These are phyloP conservation scores for Pipistrellus kuhlii DNA, from an alignment of 2,797 vertebrate genomes.

Conservation along the genomic window DNA sequence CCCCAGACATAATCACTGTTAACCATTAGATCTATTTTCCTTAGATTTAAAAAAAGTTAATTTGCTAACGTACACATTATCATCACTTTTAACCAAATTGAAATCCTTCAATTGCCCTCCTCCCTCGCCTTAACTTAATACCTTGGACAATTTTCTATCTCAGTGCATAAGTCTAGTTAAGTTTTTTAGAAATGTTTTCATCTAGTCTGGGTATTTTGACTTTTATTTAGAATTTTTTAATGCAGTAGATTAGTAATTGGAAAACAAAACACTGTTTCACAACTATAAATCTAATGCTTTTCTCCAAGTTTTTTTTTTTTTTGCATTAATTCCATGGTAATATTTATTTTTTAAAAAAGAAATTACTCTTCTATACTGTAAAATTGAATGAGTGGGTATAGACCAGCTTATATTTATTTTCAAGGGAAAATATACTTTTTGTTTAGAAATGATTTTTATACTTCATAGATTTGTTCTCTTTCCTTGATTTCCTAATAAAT, in stretches of 20 bases:
- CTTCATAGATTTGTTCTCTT: not conserved
- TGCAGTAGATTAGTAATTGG: not conserved
- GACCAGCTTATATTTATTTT: not conserved
- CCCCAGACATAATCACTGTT: not conserved
- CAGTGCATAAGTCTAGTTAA: not conserved
- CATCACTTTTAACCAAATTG: not conserved
- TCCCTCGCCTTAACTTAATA: not conserved
- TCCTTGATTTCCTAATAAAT: not conserved
- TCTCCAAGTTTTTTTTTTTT: not conserved
- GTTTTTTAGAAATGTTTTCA: not conserved
- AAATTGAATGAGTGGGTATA: not conserved
- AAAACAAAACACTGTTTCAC: not conserved
- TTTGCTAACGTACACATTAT: not conserved
- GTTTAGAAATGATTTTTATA: not conserved
- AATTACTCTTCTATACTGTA: not conserved
- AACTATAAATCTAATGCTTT: not conserved
- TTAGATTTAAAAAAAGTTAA: not conserved
- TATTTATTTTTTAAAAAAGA: not conserved
- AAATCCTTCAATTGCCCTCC: not conserved
- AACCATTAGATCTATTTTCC: not conserved
- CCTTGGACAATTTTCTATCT: not conserved
- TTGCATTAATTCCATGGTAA: not conserved
- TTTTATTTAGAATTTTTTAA: slow-evolving; percentile 9
- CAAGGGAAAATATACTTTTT: not conserved
- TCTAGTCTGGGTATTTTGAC: not conserved